A percentile compares a stretch with the other conserved stretches of the same genome.
These are phyloP conservation scores for Vanessa cardui DNA, from an alignment of 2,888 invertebrate species.

Conservation along the genomic window DNA sequence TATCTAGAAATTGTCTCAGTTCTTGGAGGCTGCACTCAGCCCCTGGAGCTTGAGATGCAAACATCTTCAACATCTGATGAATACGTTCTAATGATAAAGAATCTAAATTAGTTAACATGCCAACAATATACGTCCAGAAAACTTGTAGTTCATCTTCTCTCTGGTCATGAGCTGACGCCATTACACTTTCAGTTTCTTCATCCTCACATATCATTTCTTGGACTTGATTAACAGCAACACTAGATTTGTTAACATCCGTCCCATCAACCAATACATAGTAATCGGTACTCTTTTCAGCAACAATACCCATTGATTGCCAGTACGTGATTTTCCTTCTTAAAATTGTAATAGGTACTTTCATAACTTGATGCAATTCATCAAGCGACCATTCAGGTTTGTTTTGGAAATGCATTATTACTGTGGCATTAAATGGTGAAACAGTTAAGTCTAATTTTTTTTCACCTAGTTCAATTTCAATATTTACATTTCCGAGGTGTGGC, in stretches of 20 bases:
- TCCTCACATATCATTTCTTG: conserved; percentile 91
- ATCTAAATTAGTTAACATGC: conserved; percentile 97
- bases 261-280: conserved; percentile 88
- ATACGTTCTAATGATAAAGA: conserved; percentile 95
- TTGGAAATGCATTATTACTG: conserved; percentile 96
- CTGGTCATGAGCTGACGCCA: conserved; percentile 97
- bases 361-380: conserved; percentile 91
- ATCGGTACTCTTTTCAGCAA: conserved; percentile 90
- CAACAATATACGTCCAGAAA: conserved; percentile 98
- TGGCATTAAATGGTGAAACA: conserved; percentile 96
- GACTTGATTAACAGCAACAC: conserved; percentile 79
- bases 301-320: conserved; percentile 96
- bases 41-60: conserved; percentile 95
- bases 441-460: conserved; percentile 90
- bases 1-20: conserved; percentile 93
- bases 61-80: conserved; percentile 98
- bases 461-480: conserved; percentile 94
- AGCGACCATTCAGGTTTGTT: conserved; percentile 92
- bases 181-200: conserved; percentile 95
- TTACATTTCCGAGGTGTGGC: conserved; percentile 95
- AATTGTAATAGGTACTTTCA: conserved; percentile 94
- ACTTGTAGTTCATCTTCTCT: conserved; percentile 96
- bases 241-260: conserved; percentile 78
- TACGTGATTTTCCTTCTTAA: conserved; percentile 93
- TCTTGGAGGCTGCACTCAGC: conserved; percentile 95